Base-by-base conservation (phyloP, 2,888 invertebrate species). In the Lumbricus terrestris region DNA sequence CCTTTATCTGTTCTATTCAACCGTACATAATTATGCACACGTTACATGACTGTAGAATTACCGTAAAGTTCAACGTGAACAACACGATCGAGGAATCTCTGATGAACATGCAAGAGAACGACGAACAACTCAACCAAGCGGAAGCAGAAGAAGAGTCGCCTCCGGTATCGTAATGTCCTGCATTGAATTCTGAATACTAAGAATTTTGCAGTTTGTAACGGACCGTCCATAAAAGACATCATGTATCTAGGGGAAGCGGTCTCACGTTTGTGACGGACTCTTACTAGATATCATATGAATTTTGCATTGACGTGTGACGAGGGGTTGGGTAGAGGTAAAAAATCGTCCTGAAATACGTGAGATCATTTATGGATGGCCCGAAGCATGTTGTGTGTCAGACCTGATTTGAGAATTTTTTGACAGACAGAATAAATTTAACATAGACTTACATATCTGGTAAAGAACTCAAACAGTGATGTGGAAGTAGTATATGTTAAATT, bases 51-150 rank as follows among this genome's bases (percentile, higher is more conserved):
- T 88, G 40, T 93, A 97, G 97, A 92, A 96, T 98, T 92, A 96
- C 96, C 89, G 96, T 99, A 88, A 97, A 96, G 90, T 97, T 98
- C 95, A 98, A 98, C 94, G 97, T 99, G 0, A 99, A 99, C 95
- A 98, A 98, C 95, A 97, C 98, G 0, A 98, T 99, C 0, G 98
- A 98, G 94, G 96, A 97, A n/a, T 69, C 69, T 69, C 29, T 69
- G 6, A 69, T 69, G 69, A 69, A 69, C n/a, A 69, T 69, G 69
- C 29, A 69, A n/a, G 69, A 69, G 29, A 69, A n/a, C 0, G 69
- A 69, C 6, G 69, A 69, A 69, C n/a, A n/a, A n/a, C 69, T n/a
- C 8, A 69, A 69, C 69, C 69, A 69, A 69, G n/a, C n/a, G 1
- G 29, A 23, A 23, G n/a, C n/a, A n/a, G 69, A 69, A 47, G 47